Evolutionary conservation across 2,797 vertebrate genomes (phyloP).

Genomic region (Catamblyrhynchus diadema): DNA sequence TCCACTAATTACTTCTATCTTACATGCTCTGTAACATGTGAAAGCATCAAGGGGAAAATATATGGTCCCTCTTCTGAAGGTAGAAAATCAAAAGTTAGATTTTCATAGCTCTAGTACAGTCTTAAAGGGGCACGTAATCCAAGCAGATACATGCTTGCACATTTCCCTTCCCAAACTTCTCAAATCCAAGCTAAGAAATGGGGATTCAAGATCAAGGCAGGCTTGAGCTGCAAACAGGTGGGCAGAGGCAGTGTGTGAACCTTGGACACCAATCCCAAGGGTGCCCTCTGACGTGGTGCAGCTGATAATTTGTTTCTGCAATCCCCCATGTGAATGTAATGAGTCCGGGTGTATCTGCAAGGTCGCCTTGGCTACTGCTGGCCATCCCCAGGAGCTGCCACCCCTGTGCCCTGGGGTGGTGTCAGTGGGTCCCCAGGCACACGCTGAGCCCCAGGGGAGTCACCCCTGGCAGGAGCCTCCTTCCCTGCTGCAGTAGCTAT

Average conservation of each 20-base stretch:
- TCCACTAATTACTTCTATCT: not conserved
- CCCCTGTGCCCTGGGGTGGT: accelerated
- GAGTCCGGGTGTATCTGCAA: accelerated
- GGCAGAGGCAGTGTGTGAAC: not conserved
- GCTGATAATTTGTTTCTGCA: not conserved
- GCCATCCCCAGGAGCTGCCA: not conserved
- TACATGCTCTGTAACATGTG: not conserved
- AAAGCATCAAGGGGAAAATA: not conserved
- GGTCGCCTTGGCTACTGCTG: not conserved
- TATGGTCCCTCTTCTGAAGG: not conserved
- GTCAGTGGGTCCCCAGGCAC: accelerated
- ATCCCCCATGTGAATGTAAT: accelerated
- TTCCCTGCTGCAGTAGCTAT: not conserved
- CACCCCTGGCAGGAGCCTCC: not conserved
- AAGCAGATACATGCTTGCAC: accelerated
- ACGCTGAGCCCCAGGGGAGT: not conserved
- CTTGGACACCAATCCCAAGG: accelerated
- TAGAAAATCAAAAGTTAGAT: not conserved
- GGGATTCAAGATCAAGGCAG: not conserved
- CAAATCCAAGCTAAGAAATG: not conserved
- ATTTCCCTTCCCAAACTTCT: not conserved
- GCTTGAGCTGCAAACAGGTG: not conserved
- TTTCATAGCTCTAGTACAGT: not conserved
- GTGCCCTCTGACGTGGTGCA: not conserved
- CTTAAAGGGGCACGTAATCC: not conserved